A percentile compares a stretch with the other conserved stretches of the same genome.
Evolutionary conservation across 2,888 invertebrate species (phyloP).

Genomic region (Omphaloscelis lunosa): DNA sequence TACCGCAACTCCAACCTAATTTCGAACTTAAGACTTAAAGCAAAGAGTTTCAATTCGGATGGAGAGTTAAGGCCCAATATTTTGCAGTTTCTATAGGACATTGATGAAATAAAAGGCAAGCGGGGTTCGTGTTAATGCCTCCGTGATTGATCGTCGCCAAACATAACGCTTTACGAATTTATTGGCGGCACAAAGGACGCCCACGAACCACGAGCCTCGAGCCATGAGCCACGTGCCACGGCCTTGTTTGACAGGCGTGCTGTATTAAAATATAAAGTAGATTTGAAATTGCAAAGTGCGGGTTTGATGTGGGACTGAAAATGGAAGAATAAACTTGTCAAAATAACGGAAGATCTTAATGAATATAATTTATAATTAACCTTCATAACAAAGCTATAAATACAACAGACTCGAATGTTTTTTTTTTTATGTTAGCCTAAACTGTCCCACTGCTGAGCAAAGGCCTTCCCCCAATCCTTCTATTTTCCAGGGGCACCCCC

Average conservation of each 20-base stretch:
- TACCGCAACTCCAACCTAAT: conserved; percentile 2
- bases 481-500: no score
- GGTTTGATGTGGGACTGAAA: conserved; percentile 4
- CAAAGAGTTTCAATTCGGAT: conserved; percentile 33
- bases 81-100: conserved; percentile 42
- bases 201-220: conserved; percentile 1
- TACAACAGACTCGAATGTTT: background rate
- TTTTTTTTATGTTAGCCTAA: no score
- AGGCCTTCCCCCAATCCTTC: no score
- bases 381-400: background rate
- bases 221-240: conserved; percentile 20
- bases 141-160: conserved; percentile 63
- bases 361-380: background rate
- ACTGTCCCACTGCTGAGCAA: no score
- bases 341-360: background rate
- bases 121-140: conserved; percentile 53
- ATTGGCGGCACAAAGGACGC: conserved; percentile 47
- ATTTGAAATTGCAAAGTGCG: conserved; percentile 24
- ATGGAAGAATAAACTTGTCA: background rate
- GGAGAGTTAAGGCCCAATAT: conserved; percentile 19
- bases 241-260: conserved; percentile 26
- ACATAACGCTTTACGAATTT: conserved; percentile 59
- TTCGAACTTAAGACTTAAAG: conserved; percentile 1
- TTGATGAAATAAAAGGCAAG: conserved; percentile 60
- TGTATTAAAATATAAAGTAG: conserved; percentile 49